phyloP scores from a whole-genome alignment of 2,113 vertebrate species.

The Rhynchopsitta pachyrhyncha region DNA sequence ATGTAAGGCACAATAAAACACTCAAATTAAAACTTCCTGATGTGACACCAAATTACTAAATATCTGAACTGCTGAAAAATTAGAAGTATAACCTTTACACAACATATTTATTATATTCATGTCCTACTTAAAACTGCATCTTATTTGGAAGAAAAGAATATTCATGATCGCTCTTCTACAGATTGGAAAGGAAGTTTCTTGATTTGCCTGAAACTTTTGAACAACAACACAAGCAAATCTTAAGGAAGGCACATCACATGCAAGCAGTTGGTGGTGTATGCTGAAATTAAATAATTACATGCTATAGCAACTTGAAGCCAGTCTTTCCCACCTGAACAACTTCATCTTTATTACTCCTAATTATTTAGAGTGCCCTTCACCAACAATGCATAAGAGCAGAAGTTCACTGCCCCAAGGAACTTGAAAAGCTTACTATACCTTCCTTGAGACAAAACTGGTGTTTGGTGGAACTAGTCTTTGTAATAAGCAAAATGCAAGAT shows the following conservation, averaged over 20 bases:
- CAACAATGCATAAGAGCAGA: neutral
- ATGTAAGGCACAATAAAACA: constrained; percentile 61
- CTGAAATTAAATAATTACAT: constrained; percentile 12
- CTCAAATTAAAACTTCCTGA: constrained; percentile 65
- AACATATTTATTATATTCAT: constrained; percentile 39
- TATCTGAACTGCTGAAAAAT: constrained; percentile 49
- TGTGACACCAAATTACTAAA: constrained; percentile 57
- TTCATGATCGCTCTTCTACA: constrained; percentile 41
- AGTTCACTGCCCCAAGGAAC: neutral
- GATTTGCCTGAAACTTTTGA: constrained; percentile 39
- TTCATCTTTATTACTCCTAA: neutral
- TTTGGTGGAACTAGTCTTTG: neutral
- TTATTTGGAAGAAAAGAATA: constrained; percentile 39
- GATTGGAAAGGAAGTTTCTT: constrained; percentile 46
- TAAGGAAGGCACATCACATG: neutral
- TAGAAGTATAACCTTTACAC: constrained; percentile 10
- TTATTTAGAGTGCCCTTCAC: neutral
- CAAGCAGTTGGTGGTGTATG: neutral
- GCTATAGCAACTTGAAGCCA: neutral
- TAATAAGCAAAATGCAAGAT: neutral
- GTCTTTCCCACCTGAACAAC: neutral
- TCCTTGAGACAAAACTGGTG: neutral
- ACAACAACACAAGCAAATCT: neutral
- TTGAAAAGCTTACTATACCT: neutral
- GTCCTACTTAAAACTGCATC: constrained; percentile 30